These are phyloP conservation scores for Procambarus clarkii DNA, from an alignment of 1,140 invertebrate species.

Conservation along the genomic window DNA sequence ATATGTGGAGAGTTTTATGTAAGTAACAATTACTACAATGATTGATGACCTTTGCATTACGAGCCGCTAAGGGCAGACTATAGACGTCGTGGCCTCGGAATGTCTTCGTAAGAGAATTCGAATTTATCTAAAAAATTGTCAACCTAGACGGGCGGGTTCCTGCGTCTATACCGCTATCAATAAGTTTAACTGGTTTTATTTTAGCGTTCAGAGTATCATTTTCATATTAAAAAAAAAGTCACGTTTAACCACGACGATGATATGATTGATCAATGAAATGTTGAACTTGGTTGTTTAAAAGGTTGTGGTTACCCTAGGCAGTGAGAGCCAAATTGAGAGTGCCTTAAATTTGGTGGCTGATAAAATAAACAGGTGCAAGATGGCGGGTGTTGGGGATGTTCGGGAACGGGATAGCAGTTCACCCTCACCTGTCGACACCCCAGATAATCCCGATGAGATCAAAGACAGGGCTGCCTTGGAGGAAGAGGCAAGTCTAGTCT, in stretches of 20 bases:
- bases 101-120: background rate
- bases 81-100: background rate
- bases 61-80: background rate
- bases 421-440: conserved; percentile 51
- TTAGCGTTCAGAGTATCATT: background rate
- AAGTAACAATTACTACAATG: too few species aligned
- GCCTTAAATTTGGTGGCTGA: conserved; percentile 42
- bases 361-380: conserved; percentile 59
- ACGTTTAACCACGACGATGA: background rate
- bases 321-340: background rate
- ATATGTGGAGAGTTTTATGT: too few species aligned
- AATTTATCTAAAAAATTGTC: background rate
- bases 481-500: conserved; percentile 45
- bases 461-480: conserved; percentile 28
- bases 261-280: background rate
- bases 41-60: too few species aligned
- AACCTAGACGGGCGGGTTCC: background rate
- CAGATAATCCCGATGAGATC: conserved; percentile 19
- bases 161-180: background rate
- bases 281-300: background rate
- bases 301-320: background rate
- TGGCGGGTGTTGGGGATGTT: conserved; percentile 58
- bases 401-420: conserved; percentile 40
- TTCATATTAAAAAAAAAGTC: background rate
- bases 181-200: background rate